Evolutionary conservation across 2,888 invertebrate genomes (phyloP).

Genomic region (Drosophila macrospina): DNA sequence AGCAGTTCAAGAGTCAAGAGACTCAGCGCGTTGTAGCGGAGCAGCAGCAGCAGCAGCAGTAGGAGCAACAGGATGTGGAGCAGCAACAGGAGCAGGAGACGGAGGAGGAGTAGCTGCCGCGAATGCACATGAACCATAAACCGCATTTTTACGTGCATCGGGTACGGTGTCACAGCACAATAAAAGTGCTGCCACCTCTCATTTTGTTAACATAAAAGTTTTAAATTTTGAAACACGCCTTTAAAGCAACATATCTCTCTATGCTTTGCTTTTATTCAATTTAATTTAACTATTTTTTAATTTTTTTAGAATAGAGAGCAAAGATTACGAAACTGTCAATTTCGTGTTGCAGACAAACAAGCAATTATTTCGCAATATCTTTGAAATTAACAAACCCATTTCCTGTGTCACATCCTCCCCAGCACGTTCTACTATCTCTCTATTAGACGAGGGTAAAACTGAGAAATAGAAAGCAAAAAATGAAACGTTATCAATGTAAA

Average conservation of each 20-base stretch:
- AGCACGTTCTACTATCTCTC: conserved; percentile 3
- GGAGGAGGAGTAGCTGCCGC: conserved; percentile 24
- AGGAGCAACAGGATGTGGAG: neutral
- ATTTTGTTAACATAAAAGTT: conserved; percentile 5
- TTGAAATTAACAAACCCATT: conserved; percentile 54
- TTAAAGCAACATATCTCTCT: conserved; percentile 12
- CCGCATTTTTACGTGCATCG: conserved; percentile 73
- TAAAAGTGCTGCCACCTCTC: conserved; percentile 40
- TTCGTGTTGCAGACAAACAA: conserved; percentile 41
- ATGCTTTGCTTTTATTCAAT: neutral
- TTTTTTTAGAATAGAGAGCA: neutral
- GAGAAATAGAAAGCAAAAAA: conserved; percentile 18
- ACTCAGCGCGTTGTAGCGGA: neutral
- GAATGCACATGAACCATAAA: conserved; percentile 69
- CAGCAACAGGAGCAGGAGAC: no score
- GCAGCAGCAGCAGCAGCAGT: neutral
- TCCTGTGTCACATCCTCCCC: conserved; percentile 7
- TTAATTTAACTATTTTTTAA: neutral
- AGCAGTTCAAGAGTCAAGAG: conserved; percentile 26
- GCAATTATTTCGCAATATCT: conserved; percentile 67
- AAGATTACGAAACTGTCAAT: conserved; percentile 32
- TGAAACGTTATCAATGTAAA: conserved; percentile 43
- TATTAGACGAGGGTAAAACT: conserved; percentile 19
- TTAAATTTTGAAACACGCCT: conserved; percentile 37
- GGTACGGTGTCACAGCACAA: conserved; percentile 28